Conservation (phyloP, 2,797 vertebrate genomes). For the Ispidina picta region DNA sequence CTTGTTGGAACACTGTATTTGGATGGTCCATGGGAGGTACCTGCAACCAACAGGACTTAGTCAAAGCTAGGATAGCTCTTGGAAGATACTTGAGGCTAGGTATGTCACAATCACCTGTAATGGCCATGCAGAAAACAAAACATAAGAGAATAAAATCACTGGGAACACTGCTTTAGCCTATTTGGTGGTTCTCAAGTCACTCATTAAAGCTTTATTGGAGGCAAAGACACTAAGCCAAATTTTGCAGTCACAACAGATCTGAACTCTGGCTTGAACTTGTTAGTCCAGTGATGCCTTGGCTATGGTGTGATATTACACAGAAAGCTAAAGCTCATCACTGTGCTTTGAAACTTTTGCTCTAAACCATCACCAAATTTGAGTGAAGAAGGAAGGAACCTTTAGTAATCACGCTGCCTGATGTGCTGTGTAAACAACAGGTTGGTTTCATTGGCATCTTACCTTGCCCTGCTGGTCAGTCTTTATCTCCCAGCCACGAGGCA, state of each 20-base stretch:
- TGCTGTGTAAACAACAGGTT: neutral
- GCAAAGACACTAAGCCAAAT: neutral
- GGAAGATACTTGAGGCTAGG: neutral
- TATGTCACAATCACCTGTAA: neutral
- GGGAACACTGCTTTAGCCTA: neutral
- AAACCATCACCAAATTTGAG: neutral
- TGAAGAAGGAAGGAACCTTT: neutral
- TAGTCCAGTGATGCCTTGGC: neutral
- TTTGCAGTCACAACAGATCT: neutral
- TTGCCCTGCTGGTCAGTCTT: conserved; percentile 97
- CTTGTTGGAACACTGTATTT: neutral
- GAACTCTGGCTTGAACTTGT: neutral
- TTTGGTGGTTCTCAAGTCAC: neutral
- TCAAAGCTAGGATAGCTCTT: neutral
- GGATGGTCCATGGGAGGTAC: neutral
- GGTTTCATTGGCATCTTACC: conserved; percentile 72
- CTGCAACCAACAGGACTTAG: neutral
- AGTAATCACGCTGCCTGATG: neutral
- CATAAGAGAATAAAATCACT: neutral
- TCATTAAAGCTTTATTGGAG: neutral
- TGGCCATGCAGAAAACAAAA: neutral
- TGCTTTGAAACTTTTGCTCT: neutral
- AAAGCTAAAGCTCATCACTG: neutral
- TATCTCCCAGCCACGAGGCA: conserved; percentile 97
- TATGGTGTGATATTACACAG: neutral